These are phyloP conservation scores for Mystacides longicornis DNA, from an alignment of 2,888 invertebrate genomes.

Conservation along the genomic window DNA sequence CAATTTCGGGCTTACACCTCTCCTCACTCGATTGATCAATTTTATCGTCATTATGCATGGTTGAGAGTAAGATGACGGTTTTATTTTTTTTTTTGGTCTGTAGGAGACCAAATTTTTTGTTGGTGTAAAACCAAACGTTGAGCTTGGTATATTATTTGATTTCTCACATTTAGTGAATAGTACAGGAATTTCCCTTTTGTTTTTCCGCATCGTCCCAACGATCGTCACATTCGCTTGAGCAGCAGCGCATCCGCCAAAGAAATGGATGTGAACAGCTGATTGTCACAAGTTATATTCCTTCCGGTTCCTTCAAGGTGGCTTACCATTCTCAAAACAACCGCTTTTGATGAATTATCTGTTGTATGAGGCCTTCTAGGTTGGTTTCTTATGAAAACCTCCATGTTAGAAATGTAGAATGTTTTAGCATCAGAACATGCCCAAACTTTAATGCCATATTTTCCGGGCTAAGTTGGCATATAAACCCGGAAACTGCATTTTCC, in stretches of 20 bases:
- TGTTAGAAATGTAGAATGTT: background rate
- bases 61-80: background rate
- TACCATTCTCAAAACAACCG: background rate
- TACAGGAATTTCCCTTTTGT: background rate
- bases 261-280: background rate
- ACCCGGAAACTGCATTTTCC: background rate
- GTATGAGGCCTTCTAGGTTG: background rate
- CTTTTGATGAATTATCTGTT: background rate
- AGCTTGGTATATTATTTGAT: background rate
- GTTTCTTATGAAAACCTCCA: background rate
- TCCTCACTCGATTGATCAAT: background rate
- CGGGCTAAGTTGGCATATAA: background rate
- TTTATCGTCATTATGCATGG: background rate
- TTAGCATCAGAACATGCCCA: background rate
- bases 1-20: conserved; percentile 5
- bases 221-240: background rate
- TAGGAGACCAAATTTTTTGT: background rate
- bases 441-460: background rate
- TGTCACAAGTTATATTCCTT: background rate
- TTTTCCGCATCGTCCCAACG: background rate
- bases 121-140: background rate
- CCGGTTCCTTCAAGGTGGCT: background rate
- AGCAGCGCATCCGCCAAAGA: background rate
- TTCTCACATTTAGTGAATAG: background rate
- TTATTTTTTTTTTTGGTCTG: background rate